Evolutionary conservation across 1,140 invertebrate species (phyloP).

Genomic region (Drosophila repletoides): DNA sequence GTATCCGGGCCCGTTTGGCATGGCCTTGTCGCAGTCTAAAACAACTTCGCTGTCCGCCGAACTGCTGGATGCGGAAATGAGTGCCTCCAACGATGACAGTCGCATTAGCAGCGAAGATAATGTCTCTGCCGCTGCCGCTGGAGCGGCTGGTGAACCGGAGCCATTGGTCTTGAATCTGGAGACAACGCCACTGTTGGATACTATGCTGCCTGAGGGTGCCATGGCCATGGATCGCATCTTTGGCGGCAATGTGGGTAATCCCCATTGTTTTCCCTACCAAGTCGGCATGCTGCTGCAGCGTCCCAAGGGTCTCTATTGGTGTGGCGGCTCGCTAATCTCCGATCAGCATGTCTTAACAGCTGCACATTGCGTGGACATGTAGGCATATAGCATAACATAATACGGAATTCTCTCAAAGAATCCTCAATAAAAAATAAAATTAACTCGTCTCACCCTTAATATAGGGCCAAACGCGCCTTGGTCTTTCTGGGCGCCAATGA

Average conservation of each 20-base stretch:
- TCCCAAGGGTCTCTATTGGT: slow-evolving; percentile 82
- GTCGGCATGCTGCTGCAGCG: slow-evolving; percentile 77
- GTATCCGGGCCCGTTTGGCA: slow-evolving; percentile 55
- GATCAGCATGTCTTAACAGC: slow-evolving; percentile 84
- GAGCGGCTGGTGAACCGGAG: slow-evolving; percentile 30
- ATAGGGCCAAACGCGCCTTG: slow-evolving; percentile 72
- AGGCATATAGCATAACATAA: too few species aligned
- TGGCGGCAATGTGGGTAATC: slow-evolving; percentile 76
- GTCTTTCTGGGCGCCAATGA: slow-evolving; percentile 83
- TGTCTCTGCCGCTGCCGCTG: slow-evolving; percentile 23
- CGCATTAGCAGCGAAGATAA: slow-evolving; percentile 26
- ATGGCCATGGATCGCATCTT: slow-evolving; percentile 81
- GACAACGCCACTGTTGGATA: slow-evolving; percentile 60
- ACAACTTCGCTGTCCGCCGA: slow-evolving; percentile 50
- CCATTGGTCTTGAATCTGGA: slow-evolving; percentile 70
- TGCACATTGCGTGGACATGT: slow-evolving; percentile 84
- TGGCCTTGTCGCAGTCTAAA: slow-evolving; percentile 22
- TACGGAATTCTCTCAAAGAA: neutral
- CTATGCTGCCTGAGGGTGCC: slow-evolving; percentile 67
- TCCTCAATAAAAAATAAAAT: neutral
- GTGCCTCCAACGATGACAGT: slow-evolving; percentile 53
- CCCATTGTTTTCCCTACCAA: slow-evolving; percentile 80
- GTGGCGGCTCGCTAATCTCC: slow-evolving; percentile 85
- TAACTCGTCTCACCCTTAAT: neutral
- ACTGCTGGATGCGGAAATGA: slow-evolving; percentile 68